Evolutionary conservation across 2,797 vertebrate species (phyloP), one percentile per base, ranked within the genome.

Genomic region (Taeniopygia guttata): DNA sequence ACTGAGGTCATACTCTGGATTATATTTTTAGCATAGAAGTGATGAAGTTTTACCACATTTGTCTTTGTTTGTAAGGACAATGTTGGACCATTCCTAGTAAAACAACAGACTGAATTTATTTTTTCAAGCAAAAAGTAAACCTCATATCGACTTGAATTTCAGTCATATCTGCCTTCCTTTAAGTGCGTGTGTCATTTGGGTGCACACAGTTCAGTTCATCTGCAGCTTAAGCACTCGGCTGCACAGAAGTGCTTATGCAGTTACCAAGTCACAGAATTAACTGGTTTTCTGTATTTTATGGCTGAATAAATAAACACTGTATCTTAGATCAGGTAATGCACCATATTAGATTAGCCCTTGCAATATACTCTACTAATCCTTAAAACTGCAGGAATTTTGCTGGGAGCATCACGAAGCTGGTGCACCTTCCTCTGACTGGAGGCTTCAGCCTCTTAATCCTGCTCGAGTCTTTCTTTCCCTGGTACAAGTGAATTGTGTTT

Each of bases 331-430:
- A 73, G 32, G 45, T 46, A 67, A 60, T 16, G 27, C 18, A 64
- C 43, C 8, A 4, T 13, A 43, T 29, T 27, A 34, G 22, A 74
- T 80, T 30, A 80, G 40, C 21, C 59, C 58, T 84, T 40, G 9
- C 42, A 84, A 21, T 13, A 4, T 42, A 22, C n/a, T 85, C 36
- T 87, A 46, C 42, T 63, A 23, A 58, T 22, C 46, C 73, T 58
- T 54, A 40, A 67, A 89, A 75, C 27, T 11, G 27, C 55, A 40
- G 48, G 34, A 77, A 11, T 45, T 86, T 66, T 36, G 46, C 51
- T 56, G 22, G 13, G 45, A 52, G 45, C 5, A 0, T 27, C 72
- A 21, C 0, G 8, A 30, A 59, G 46, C 60, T 0, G 1, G 1
- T 10, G 55, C 45, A 40, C 21, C 75, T 69, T 68, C 20, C 48